Evolutionary conservation across 2,113 vertebrate genomes (phyloP).

Genomic region (Festucalex cinctus): DNA sequence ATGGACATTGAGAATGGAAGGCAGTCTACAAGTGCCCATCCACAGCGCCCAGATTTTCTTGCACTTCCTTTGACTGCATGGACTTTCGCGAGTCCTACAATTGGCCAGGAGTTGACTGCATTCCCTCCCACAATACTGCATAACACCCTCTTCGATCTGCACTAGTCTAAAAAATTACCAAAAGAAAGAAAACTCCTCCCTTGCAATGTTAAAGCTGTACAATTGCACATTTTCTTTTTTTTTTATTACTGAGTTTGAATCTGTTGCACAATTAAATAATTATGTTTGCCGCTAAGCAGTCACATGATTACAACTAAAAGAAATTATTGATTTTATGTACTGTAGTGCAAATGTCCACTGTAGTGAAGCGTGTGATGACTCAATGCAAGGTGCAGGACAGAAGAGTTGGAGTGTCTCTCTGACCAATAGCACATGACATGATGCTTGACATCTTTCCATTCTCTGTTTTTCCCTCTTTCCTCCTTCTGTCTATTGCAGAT

Average conservation of each 20-base stretch:
- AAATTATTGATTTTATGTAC: conserved; percentile 36
- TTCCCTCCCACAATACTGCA: too few relatives aligned
- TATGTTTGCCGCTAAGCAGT: background rate
- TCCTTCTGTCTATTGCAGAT: conserved; percentile 76
- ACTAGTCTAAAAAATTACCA: too few relatives aligned
- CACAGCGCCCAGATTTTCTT: too few relatives aligned
- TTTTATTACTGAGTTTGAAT: background rate
- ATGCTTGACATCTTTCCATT: background rate
- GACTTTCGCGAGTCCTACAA: too few relatives aligned
- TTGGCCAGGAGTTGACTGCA: too few relatives aligned
- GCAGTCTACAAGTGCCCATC: too few relatives aligned
- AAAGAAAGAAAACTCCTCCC: too few relatives aligned
- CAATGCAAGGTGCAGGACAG: background rate
- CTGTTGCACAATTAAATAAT: background rate
- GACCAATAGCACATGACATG: background rate
- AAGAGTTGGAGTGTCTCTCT: background rate
- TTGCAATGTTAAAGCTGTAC: background rate
- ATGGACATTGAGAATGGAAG: too few relatives aligned
- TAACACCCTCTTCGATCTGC: too few relatives aligned
- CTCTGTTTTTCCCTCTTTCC: conserved; percentile 18
- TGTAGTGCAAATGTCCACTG: conserved; percentile 33
- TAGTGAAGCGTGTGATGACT: conserved; percentile 13
- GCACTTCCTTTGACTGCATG: too few relatives aligned
- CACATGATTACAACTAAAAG: conserved; percentile 13
- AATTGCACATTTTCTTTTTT: background rate